Evolutionary conservation across 2,888 invertebrate genomes (phyloP).

Genomic region (Lithophane ornitopus): DNA sequence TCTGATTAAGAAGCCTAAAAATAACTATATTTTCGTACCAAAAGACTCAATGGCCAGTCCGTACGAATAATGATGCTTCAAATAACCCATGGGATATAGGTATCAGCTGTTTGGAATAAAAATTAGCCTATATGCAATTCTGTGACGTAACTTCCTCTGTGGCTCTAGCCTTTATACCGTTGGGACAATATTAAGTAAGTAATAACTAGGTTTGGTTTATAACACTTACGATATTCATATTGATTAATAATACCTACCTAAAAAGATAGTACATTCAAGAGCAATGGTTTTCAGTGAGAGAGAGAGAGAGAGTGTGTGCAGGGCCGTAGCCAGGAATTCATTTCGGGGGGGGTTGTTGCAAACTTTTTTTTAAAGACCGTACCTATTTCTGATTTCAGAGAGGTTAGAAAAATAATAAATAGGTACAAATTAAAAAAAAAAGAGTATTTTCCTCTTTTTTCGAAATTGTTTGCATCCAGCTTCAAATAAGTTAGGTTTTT

Average conservation of each 20-base stretch:
- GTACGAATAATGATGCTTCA: slow-evolving; percentile 14
- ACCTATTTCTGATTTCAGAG: no score
- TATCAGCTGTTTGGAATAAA: slow-evolving; percentile 44
- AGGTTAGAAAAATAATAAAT: no score
- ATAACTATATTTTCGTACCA: neutral
- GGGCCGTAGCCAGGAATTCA: no score
- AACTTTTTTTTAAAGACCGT: no score
- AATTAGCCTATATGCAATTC: slow-evolving; percentile 37
- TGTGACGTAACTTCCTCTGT: slow-evolving; percentile 51
- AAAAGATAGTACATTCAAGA: neutral
- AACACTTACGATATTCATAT: neutral
- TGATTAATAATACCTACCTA: no score
- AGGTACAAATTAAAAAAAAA: no score
- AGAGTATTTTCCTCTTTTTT: no score
- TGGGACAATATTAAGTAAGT: slow-evolving; percentile 44
- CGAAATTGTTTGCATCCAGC: no score
- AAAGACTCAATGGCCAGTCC: neutral
- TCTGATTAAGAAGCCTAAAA: neutral
- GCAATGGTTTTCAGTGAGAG: neutral
- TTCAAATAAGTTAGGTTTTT: no score
- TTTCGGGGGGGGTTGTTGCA: no score
- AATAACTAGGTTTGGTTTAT: neutral
- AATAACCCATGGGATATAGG: slow-evolving; percentile 35
- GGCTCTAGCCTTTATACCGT: slow-evolving; percentile 5
- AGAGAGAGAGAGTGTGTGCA: no score